Evolutionary conservation across 2,797 vertebrate genomes (phyloP).

Genomic region (Macrochelys suwanniensis): DNA sequence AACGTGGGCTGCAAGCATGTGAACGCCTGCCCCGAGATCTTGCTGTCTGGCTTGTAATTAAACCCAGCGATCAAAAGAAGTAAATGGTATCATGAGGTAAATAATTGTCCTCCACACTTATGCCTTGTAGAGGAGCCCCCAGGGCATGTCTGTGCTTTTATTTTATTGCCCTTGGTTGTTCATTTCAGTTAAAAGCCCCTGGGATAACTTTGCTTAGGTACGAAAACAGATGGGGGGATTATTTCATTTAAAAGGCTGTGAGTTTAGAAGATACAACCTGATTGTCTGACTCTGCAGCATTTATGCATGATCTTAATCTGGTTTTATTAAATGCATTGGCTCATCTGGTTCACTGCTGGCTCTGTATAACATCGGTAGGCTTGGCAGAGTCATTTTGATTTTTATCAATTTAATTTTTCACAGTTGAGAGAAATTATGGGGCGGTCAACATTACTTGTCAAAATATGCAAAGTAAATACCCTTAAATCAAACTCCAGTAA

Average conservation of each 20-base stretch:
- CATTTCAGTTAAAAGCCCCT: not conserved
- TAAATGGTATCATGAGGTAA: not conserved
- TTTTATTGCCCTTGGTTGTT: rapidly evolving
- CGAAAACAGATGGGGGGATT: rapidly evolving
- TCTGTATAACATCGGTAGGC: not conserved
- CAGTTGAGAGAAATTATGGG: not conserved
- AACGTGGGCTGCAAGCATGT: rapidly evolving
- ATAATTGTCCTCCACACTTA: rapidly evolving
- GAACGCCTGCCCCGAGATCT: not conserved
- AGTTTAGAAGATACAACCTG: no score
- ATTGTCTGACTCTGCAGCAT: not conserved
- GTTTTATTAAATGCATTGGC: rapidly evolving
- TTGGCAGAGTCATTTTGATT: not conserved
- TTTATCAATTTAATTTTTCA: not conserved
- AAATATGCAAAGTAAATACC: not conserved
- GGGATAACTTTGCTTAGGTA: not conserved
- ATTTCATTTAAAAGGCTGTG: rapidly evolving
- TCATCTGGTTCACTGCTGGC: not conserved
- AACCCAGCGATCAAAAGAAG: not conserved
- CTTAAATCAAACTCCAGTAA: not conserved
- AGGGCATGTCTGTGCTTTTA: not conserved
- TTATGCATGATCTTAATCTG: not conserved
- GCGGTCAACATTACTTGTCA: not conserved
- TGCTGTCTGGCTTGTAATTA: not conserved
- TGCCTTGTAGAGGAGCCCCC: rapidly evolving